These are phyloP conservation scores for Tetrax tetrax DNA, from an alignment of 2,113 vertebrate species.

Conservation along the genomic window DNA sequence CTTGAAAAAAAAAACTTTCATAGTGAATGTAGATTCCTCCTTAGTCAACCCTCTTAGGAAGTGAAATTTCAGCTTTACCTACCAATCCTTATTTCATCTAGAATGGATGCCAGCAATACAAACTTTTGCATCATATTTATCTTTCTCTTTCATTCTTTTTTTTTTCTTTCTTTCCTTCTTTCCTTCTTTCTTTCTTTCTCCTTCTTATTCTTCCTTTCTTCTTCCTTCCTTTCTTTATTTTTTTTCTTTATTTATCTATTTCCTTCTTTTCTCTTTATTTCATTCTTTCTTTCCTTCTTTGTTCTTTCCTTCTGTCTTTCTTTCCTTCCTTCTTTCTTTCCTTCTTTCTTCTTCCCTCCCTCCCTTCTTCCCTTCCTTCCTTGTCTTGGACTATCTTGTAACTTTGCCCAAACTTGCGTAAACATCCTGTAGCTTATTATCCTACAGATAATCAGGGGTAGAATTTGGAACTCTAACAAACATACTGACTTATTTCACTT, in stretches of 20 bases:
- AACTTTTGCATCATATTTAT: background rate
- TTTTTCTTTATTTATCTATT: too few relatives aligned
- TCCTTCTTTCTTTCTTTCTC: too few relatives aligned
- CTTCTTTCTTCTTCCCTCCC: too few relatives aligned
- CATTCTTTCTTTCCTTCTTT: too few relatives aligned
- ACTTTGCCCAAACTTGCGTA: background rate
- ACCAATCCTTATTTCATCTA: background rate
- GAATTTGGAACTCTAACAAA: background rate
- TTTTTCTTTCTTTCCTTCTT: too few relatives aligned
- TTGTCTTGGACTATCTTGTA: background rate
- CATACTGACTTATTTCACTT: background rate
- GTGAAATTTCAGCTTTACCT: background rate
- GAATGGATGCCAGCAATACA: background rate
- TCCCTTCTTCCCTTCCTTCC: background rate
- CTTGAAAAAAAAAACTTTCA: background rate
- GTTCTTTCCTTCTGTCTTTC: too few relatives aligned
- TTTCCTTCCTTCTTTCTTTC: accelerated
- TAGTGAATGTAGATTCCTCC: background rate
- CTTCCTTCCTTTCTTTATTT: too few relatives aligned
- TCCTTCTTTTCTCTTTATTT: background rate
- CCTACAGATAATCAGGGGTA: background rate
- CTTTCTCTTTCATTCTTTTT: background rate
- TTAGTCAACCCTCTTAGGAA: background rate
- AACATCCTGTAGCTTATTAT: background rate
- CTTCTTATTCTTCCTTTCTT: too few relatives aligned